Evolutionary conservation across 2,797 vertebrate species (phyloP), one percentile per base, ranked within the genome.

Genomic region (Pachyuromys duprasi): DNA sequence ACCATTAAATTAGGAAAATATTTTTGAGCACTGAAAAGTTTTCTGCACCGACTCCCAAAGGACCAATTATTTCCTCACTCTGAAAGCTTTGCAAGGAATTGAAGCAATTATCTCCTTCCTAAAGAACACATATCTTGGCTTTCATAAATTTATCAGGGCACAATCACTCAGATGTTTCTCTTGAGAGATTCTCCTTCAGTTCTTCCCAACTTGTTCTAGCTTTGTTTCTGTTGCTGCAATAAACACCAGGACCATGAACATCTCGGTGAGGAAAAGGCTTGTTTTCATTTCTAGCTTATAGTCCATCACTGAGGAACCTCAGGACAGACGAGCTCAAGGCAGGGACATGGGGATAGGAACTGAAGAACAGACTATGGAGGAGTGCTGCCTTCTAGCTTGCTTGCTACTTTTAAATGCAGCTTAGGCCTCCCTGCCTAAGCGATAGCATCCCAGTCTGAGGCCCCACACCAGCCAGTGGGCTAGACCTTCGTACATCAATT

Each of bases 21-120:
- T 53, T 89, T 76, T 86, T 15, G 36, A 14, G 39, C 80, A 33
- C 45, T 82, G 79, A 88, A 86, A 89, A 91, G 20, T 91, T 89
- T 86, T 7, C 80, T 20, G 60, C 45, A 78, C 36, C 82, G 65
- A 95, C 80, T 78, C 80, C 88, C 53, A 78, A 89, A 84, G 55
- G 89, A 89, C 82, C 78, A 94, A 94, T 97, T 95, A 97, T 92
- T 93, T 96, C 8, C 36, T 63, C 55, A 78, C 67, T 91, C 62
- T 89, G 69, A 91, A 97, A 95, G 93, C 74, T 96, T 89, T 78
- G 45, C 67, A 84, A 96, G 80, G 20, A 76, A 91, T 53, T n/a
- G 65, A 42, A 90, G 8, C 80, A 93, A 91, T 95, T 91, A 91
- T 72, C 69, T 57, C 33, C 63, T 93, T 88, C 80, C 89, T 69